These are phyloP conservation scores for Staurois parvus DNA, from an alignment of 2,797 vertebrate species.

Conservation along the genomic window DNA sequence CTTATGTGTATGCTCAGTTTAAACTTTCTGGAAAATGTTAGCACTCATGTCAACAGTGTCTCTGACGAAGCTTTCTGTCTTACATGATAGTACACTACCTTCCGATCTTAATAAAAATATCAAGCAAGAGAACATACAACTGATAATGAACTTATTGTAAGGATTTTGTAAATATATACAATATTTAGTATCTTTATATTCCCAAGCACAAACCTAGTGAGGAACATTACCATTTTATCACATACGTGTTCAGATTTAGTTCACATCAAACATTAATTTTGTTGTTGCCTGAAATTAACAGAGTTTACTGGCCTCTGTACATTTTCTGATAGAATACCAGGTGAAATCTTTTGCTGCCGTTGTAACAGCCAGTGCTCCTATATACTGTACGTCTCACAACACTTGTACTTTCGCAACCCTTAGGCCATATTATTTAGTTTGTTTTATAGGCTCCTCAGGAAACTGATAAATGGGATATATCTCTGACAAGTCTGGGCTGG, in stretches of 20 bases:
- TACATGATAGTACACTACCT: no score
- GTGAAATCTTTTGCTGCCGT: background rate
- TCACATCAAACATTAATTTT: background rate
- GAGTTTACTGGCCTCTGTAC: background rate
- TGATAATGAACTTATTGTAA: no score
- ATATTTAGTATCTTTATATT: background rate
- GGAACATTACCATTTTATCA: background rate
- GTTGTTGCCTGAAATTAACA: background rate
- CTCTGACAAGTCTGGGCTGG: constrained; percentile 56
- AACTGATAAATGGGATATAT: constrained; percentile 36
- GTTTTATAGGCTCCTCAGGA: constrained; percentile 51
- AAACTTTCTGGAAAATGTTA: no score
- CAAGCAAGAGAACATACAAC: no score
- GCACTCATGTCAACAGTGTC: no score
- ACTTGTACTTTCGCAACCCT: constrained; percentile 49
- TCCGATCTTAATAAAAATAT: no score
- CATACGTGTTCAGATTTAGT: background rate
- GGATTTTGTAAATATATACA: background rate
- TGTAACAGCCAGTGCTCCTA: constrained; percentile 9
- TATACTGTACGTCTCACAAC: constrained; percentile 2
- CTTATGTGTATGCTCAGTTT: no score
- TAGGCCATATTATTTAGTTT: constrained; percentile 38
- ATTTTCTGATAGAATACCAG: background rate
- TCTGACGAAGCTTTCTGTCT: no score
- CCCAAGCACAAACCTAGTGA: background rate